Percentiles rank a stretch among this genome's conserved stretches.
phyloP scores from a whole-genome alignment of 2,888 invertebrate species.

The Drosophila kuntzei region DNA sequence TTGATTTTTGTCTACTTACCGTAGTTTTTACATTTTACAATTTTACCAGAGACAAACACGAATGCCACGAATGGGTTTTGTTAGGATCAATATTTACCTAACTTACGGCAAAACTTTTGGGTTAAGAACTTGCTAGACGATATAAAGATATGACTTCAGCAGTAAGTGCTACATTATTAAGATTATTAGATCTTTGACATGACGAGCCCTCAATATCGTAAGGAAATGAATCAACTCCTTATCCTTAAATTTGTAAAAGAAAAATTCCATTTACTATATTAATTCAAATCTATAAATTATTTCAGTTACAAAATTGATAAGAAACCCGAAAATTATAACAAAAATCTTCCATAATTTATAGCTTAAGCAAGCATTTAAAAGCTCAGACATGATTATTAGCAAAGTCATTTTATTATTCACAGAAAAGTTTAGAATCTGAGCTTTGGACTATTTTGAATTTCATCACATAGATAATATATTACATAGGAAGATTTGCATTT shows the following conservation, averaged over 20 bases:
- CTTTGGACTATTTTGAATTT: constrained; percentile 6
- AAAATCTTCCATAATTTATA: constrained; percentile 4
- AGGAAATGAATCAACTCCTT: constrained; percentile 6
- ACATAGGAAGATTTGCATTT: neutral
- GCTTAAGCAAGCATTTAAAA: neutral
- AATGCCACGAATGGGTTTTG: neutral
- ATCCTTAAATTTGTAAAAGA: neutral
- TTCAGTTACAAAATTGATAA: neutral
- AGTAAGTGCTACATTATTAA: neutral
- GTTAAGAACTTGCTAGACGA: constrained; percentile 10
- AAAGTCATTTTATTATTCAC: neutral
- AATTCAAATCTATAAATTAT: neutral
- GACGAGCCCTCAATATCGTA: neutral
- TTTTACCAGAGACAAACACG: constrained; percentile 2
- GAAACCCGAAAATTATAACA: neutral
- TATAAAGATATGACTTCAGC: constrained; percentile 12
- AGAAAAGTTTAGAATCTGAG: neutral
- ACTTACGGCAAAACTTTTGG: neutral
- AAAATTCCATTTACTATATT: no score
- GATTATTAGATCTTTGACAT: neutral
- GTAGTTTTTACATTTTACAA: constrained; percentile 5
- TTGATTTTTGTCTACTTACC: neutral
- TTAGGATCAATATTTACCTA: constrained; percentile 12
- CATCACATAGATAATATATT: neutral
- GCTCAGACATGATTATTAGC: neutral